Evolutionary conservation across 1,140 invertebrate species (phyloP).

Genomic region (Drosophila miranda): DNA sequence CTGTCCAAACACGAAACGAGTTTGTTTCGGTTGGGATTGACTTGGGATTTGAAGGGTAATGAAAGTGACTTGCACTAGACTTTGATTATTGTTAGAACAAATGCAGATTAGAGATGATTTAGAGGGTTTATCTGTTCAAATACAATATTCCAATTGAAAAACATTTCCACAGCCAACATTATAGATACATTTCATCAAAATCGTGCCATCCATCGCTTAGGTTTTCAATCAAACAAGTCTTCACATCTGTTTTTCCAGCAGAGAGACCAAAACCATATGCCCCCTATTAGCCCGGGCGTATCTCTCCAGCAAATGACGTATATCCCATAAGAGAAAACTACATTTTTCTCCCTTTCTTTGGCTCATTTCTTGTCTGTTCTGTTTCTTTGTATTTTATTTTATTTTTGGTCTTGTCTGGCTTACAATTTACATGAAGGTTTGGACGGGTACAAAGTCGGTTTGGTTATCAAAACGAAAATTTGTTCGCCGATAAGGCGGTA

Average conservation of each 20-base stretch:
- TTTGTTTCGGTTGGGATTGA: constrained; percentile 19
- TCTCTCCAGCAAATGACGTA: constrained; percentile 32
- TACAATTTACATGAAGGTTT: constrained; percentile 56
- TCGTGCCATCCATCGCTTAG: background rate
- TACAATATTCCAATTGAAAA: no score
- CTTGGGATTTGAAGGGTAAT: constrained; percentile 4
- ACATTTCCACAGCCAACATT: no score
- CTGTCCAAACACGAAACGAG: constrained; percentile 3
- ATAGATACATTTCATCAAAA: background rate
- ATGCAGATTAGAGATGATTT: no score
- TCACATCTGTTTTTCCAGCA: constrained; percentile 28
- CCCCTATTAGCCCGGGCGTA: constrained; percentile 26
- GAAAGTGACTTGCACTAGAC: constrained; percentile 1
- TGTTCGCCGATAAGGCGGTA: constrained; percentile 65
- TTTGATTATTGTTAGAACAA: no score
- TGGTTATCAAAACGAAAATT: constrained; percentile 78
- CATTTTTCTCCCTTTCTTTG: constrained; percentile 3
- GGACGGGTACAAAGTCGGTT: constrained; percentile 7
- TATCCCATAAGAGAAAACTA: constrained; percentile 20
- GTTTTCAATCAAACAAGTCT: constrained; percentile 23
- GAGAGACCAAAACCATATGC: constrained; percentile 19
- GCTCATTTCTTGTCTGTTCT: background rate
- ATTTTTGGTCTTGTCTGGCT: constrained; percentile 36
- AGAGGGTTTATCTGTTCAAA: no score
- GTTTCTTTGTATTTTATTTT: constrained; percentile 22